phyloP scores from a whole-genome alignment of 2,113 vertebrate genomes.

The Cranoglanis bouderius region DNA sequence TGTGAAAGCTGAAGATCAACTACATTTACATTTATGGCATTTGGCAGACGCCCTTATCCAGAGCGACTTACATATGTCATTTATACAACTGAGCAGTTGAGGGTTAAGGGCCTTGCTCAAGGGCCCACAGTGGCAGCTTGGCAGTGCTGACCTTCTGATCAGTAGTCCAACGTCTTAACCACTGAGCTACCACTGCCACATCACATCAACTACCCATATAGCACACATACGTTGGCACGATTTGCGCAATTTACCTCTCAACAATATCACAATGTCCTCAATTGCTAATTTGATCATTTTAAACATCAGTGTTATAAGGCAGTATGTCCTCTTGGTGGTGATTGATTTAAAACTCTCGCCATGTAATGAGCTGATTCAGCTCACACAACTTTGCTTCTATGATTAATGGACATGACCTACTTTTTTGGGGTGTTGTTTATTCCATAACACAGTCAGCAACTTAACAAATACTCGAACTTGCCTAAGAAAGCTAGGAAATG shows the following conservation, averaged over 20 bases:
- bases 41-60: no score
- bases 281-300: slow-evolving; percentile 13
- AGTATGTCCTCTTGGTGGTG: neutral
- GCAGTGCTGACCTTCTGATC: no score
- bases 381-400: neutral
- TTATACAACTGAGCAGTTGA: no score
- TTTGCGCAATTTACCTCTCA: neutral
- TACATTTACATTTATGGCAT: no score
- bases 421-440: neutral
- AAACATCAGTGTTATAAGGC: neutral
- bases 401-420: slow-evolving; percentile 11
- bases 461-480: neutral
- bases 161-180: no score
- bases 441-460: neutral
- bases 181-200: no score
- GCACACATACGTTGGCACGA: neutral
- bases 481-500: neutral
- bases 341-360: neutral
- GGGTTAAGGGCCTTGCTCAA: no score
- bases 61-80: no score
- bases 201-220: slow-evolving; percentile 12
- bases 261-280: neutral
- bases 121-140: no score
- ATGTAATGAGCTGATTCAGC: slow-evolving; percentile 24
- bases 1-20: slow-evolving; percentile 15